phyloP scores from a whole-genome alignment of 2,888 invertebrate species.

The Synergus gifuensis region DNA sequence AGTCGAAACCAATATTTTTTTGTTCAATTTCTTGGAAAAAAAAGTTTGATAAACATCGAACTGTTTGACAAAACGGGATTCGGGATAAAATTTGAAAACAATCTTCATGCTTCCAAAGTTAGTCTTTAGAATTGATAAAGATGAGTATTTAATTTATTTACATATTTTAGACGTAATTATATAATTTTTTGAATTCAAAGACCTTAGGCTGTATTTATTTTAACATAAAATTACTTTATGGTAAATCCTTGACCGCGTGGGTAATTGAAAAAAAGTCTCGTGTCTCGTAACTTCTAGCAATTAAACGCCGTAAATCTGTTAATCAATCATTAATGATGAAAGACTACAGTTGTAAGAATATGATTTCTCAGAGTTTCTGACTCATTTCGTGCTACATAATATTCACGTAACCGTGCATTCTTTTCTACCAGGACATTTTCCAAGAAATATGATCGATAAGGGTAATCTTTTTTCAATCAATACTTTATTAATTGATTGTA shows the following conservation, averaged over 20 bases:
- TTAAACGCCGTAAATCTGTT: not conserved
- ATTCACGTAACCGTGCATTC: conserved; percentile 10
- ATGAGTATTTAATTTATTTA: too few relatives aligned
- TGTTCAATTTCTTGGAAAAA: not conserved
- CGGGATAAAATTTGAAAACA: too few relatives aligned
- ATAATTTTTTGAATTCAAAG: too few relatives aligned
- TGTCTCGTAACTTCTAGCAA: not conserved
- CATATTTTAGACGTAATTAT: too few relatives aligned
- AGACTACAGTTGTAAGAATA: conserved; percentile 20
- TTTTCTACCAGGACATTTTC: conserved; percentile 15
- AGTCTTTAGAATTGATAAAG: too few relatives aligned
- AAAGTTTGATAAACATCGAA: too few relatives aligned
- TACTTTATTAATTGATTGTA: not conserved
- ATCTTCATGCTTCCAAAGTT: too few relatives aligned
- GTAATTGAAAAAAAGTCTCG: not conserved
- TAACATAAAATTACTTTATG: not conserved
- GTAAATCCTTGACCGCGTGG: conserved; percentile 8
- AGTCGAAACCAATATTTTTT: not conserved
- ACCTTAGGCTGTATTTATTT: not conserved
- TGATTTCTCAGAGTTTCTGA: conserved; percentile 31
- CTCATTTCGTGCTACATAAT: not conserved
- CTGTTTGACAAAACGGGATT: too few relatives aligned
- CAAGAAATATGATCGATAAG: not conserved
- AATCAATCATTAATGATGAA: conserved; percentile 30
- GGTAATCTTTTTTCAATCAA: not conserved